Base-by-base conservation (phyloP, 2,888 invertebrate species). In the Mythimna ferrago region DNA sequence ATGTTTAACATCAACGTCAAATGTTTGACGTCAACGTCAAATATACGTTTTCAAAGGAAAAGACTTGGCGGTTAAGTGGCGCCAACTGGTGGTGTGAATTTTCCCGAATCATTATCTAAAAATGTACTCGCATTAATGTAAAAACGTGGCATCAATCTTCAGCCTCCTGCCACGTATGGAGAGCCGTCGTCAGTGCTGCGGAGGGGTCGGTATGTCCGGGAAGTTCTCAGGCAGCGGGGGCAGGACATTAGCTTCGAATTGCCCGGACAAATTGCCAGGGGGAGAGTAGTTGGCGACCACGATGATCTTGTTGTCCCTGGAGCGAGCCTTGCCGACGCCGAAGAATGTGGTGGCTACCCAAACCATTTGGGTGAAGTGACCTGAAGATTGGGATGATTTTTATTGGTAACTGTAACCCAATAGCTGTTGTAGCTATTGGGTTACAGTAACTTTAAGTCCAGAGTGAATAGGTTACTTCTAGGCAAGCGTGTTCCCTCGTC, bases 271-370 rank as follows among this genome's bases (percentile, higher is more conserved):
- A 92, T 98, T 98, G 41, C 98, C 99, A 0, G 98, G 97, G 0
- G 98, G 98, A 56, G 97, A 97, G 92, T 98, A 99, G 93, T 98
- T 98, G 21, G 98, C 98, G 1, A 98, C 98, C 0, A 98, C 98
- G 81, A 98, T 97, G 62, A 98, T 97, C 89, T 98, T 98, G 19
- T 98, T 98, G 21, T 98, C 97, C 60, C 98, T 96, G 51, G 98
- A 98, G 67, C 97, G 97, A 1, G 98, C 98, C 89, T 98, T 98
- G 10, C 98, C 98, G 1, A 98, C 97, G 4, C 99, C 98, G 89
- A 98, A 97, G 91, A 97, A 97, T 61, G 97, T 97, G 3, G 98
- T 98, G 63, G 96, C 97, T 54, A 97, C 97, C 98, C 99, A 99
- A 38, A 98, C 98, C 92, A 99, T 96, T 94, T 98, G 98, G 0